These are phyloP conservation scores for Pimephales promelas DNA, from an alignment of 2,113 vertebrate genomes.

Conservation along the genomic window DNA sequence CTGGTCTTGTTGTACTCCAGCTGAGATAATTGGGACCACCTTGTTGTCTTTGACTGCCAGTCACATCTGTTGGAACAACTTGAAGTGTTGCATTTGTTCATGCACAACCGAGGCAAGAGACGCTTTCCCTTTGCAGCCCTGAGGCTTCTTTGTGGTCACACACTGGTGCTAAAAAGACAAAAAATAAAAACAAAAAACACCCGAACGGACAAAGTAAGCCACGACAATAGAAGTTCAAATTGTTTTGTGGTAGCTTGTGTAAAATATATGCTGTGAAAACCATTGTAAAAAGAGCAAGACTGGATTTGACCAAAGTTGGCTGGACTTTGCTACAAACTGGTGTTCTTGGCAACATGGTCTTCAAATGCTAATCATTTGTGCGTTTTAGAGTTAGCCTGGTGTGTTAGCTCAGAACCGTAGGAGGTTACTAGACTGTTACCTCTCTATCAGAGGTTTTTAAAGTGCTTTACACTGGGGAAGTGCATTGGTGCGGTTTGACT, in stretches of 20 bases:
- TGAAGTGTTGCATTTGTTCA: background rate
- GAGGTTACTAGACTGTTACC: slow-evolving; percentile 40
- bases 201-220: background rate
- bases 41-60: slow-evolving; percentile 18
- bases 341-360: background rate
- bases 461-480: background rate
- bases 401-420: slow-evolving; percentile 9
- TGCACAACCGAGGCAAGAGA: background rate
- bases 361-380: slow-evolving; percentile 22
- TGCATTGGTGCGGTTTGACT: slow-evolving; percentile 25
- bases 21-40: background rate
- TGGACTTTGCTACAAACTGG: background rate
- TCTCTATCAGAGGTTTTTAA: slow-evolving; percentile 13
- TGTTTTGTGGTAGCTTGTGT: slow-evolving; percentile 8
- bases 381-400: background rate
- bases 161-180: slow-evolving; percentile 37
- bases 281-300: slow-evolving; percentile 10
- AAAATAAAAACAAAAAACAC: background rate
- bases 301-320: background rate
- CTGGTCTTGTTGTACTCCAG: background rate
- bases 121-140: background rate
- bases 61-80: slow-evolving; percentile 25
- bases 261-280: slow-evolving; percentile 7
- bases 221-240: background rate
- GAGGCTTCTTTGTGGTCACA: background rate